A percentile compares a stretch with the other conserved stretches of the same genome.
Evolutionary conservation across 2,888 invertebrate species (phyloP).

Genomic region (Axea sp.): DNA sequence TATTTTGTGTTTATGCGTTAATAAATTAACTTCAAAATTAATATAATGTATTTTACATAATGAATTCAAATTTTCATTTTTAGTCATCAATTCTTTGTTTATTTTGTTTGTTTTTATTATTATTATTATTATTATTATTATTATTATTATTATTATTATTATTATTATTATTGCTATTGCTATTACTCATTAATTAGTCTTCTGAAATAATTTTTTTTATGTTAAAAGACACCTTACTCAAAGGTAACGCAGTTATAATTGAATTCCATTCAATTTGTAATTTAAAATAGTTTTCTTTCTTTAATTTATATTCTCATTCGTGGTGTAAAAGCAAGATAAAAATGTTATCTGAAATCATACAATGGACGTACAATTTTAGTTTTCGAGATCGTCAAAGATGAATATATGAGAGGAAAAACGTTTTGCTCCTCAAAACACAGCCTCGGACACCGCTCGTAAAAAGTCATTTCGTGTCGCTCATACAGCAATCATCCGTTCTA

Average conservation of each 20-base stretch:
- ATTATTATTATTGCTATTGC: no score
- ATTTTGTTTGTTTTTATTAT: no score
- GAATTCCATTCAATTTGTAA: background rate
- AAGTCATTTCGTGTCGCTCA: constrained; percentile 18
- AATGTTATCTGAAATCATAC: constrained; percentile 25
- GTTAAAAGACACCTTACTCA: background rate
- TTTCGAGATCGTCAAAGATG: constrained; percentile 9
- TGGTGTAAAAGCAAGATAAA: constrained; percentile 11
- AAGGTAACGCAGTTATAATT: constrained; percentile 17
- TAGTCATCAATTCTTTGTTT: no score
- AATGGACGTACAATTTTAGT: constrained; percentile 19
- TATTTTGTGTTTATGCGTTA: no score
- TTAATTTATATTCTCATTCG: constrained; percentile 1
- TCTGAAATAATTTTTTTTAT: no score
- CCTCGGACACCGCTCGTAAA: constrained; percentile 9
- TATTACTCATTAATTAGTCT: no score
- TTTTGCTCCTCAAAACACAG: background rate
- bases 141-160: no score
- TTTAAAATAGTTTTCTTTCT: background rate
- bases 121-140: no score
- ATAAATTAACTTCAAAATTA: no score
- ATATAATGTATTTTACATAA: no score
- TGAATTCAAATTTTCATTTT: no score
- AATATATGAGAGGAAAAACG: constrained; percentile 1
- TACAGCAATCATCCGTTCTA: constrained; percentile 10